phyloP scores from a whole-genome alignment of 2,797 vertebrate species.

The Dermochelys coriacea region DNA sequence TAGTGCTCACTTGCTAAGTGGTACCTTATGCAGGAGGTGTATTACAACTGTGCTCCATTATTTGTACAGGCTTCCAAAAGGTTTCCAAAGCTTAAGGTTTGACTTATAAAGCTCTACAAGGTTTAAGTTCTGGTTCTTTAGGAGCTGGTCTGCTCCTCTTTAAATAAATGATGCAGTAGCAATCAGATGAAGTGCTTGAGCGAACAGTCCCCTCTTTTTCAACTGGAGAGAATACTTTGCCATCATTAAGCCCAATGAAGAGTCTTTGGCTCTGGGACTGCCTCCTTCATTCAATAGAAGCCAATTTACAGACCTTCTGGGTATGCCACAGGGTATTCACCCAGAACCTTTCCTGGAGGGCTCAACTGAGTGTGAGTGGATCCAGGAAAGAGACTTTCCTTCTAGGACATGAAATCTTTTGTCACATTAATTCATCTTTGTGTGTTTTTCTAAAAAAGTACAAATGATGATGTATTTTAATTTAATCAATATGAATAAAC shows the following conservation, averaged over 20 bases:
- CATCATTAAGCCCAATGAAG: too few species aligned
- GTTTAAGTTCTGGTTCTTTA: background rate
- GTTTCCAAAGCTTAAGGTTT: background rate
- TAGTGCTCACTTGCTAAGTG: background rate
- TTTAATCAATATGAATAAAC: background rate
- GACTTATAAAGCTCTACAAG: background rate
- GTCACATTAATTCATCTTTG: background rate
- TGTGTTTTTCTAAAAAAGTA: background rate
- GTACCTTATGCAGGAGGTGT: background rate
- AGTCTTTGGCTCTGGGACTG: too few species aligned
- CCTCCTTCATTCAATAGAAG: too few species aligned
- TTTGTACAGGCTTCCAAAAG: background rate
- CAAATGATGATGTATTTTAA: background rate
- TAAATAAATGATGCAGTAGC: background rate
- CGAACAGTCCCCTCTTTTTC: too few species aligned
- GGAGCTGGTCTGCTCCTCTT: background rate
- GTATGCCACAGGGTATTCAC: too few species aligned
- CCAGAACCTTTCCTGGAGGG: too few species aligned
- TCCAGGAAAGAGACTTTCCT: too few species aligned
- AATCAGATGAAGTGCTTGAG: background rate
- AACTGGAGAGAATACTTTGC: too few species aligned
- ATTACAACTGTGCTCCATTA: background rate
- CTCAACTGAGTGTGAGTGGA: too few species aligned
- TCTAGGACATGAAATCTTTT: background rate
- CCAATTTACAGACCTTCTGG: too few species aligned